Evolutionary conservation across 2,113 vertebrate species (phyloP).

Genomic region (Electrona antarctica): DNA sequence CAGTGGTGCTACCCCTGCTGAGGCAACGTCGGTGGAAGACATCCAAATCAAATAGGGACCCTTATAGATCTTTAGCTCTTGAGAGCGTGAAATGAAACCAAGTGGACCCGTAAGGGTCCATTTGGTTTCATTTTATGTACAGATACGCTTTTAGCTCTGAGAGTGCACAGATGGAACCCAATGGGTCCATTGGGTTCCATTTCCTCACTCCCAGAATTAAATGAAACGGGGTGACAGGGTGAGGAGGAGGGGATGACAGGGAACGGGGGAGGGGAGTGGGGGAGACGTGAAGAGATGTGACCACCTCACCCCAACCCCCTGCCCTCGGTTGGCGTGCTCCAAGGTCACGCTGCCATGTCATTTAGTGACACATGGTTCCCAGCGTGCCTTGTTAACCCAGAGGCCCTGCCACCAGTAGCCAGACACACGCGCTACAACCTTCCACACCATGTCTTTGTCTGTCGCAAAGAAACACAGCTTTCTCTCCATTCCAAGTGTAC

Average conservation of each 20-base stretch:
- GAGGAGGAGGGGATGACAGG: background rate
- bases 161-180: no score
- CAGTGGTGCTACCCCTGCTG: no score
- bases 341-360: conserved; percentile 81
- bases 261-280: background rate
- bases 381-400: conserved; percentile 66
- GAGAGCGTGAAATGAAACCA: no score
- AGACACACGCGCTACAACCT: background rate
- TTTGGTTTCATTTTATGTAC: no score
- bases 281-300: background rate
- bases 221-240: background rate
- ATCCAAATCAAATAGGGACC: no score
- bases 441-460: background rate
- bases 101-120: no score
- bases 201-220: background rate
- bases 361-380: conserved; percentile 76
- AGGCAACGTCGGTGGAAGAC: no score
- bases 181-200: no score
- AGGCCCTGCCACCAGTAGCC: background rate
- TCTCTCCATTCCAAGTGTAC: no score
- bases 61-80: no score
- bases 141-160: no score
- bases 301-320: background rate
- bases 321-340: conserved; percentile 49
- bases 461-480: no score